Evolutionary conservation across 2,888 invertebrate species (phyloP), one percentile per base, ranked within the genome.

Genomic region (Machimus atricapillus): DNA sequence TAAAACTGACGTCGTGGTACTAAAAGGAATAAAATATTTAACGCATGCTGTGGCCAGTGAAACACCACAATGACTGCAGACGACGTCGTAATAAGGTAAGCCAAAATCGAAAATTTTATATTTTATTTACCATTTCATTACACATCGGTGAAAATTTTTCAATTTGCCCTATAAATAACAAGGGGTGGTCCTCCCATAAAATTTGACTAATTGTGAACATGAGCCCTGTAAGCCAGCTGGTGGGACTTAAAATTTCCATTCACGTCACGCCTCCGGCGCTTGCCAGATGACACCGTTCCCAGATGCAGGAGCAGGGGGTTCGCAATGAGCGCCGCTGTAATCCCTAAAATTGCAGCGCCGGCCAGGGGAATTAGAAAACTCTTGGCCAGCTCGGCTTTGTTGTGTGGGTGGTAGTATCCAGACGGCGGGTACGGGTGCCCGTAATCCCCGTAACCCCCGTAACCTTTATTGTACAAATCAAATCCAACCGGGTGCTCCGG

Each of bases 251-350:
- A n/a, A 19, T 77, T 77, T 7, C 14, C 78, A 66, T 58, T 79
- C 40, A 78, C 40, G 56, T 56, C 77, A 31, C 86, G 77, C 40
- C 86, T 56, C 27, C 86, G 56, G 16, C 66, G 56, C 31, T 56
- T 78, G 27, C 78, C 23, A 91, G 89, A 89, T 89, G 95, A 94
- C 9, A 96, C 93, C 0, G 96, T 95, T 37, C 97, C 96, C 74
- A 97, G 93, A 91, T 97, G 97, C 56, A 97, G 92, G 16, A 97
- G 94, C 85, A 97, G 94, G 5, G 97, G 97, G 92, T 97, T 96
- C 89, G 94, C 94, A 86, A 96, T 95, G 87, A 97, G 93, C 19
- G 97, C 95, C 31, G 97, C 97, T 1, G 97, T 96, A 43, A 96
- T 96, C 56, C 97, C 97, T 79, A 96, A 92, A n/a, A 97, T 93